Percentiles rank a stretch among this genome's conserved stretches.
Conservation (phyloP, 1,140 invertebrate species). For the Melitaea cinxia region DNA sequence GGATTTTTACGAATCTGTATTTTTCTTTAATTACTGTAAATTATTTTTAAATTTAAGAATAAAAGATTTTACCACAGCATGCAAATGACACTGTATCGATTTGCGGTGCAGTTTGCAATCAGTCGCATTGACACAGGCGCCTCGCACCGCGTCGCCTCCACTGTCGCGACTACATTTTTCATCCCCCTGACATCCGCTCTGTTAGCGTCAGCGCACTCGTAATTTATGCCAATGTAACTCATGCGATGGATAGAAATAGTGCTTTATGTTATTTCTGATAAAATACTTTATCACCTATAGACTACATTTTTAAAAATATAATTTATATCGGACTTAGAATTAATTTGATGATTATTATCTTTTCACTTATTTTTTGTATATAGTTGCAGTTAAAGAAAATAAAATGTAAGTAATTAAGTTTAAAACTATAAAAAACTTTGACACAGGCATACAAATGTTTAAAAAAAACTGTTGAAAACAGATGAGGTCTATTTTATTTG, state of each 20-base stretch:
- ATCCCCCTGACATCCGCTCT: conserved; percentile 54
- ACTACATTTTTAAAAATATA: not conserved
- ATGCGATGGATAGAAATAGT: conserved; percentile 47
- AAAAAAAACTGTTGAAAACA: no score
- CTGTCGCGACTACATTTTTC: conserved; percentile 59
- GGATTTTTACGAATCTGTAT: not conserved
- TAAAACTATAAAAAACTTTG: no score
- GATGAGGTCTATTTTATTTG: no score
- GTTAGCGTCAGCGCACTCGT: conserved; percentile 54
- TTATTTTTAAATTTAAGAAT: conserved; percentile 2
- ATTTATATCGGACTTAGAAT: not conserved
- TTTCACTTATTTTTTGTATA: no score
- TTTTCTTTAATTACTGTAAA: not conserved
- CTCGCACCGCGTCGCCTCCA: conserved; percentile 38
- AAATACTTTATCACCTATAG: conserved; percentile 16
- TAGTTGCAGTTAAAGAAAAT: no score
- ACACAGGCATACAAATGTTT: no score
- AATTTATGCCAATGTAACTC: conserved; percentile 53
- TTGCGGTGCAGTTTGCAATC: conserved; percentile 45
- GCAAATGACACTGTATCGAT: conserved; percentile 44
- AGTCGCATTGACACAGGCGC: conserved; percentile 50
- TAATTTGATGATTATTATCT: no score
- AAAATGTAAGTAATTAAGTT: no score
- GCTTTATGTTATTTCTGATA: conserved; percentile 33
- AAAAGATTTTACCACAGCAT: conserved; percentile 18